Percentiles rank a stretch among this genome's conserved stretches.
Evolutionary conservation across 2,797 vertebrate species (phyloP).

Genomic region (Gymnopithys bicolor): DNA sequence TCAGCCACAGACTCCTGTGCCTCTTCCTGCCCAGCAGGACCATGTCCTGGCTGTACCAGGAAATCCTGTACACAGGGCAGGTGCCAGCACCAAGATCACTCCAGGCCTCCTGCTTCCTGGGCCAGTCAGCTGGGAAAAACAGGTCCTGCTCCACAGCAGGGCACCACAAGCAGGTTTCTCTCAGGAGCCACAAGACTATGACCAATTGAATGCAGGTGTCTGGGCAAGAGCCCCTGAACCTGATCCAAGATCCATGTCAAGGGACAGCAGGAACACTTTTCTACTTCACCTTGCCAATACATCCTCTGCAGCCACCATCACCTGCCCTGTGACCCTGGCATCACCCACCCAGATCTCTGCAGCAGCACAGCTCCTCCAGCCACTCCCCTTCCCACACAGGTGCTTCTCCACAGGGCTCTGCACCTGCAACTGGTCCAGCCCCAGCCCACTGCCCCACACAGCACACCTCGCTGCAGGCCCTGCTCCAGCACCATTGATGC

Average conservation of each 20-base stretch:
- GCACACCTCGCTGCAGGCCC: not conserved
- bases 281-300: not conserved
- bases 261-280: not conserved
- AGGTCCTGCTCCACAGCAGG: no score
- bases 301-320: not conserved
- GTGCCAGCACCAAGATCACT: no score
- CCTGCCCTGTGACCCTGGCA: not conserved
- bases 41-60: not conserved
- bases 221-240: accelerated
- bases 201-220: accelerated
- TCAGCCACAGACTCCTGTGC: no score
- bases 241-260: no score
- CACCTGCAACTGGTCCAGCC: no score
- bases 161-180: accelerated
- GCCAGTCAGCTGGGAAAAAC: not conserved
- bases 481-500: accelerated
- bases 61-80: not conserved
- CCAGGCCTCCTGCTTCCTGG: not conserved
- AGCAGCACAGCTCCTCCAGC: not conserved
- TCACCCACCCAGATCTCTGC: not conserved
- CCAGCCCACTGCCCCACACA: not conserved
- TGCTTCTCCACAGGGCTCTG: accelerated
- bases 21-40: no score
- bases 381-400: not conserved
- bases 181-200: no score